Base-by-base conservation (phyloP, 2,888 invertebrate genomes). In the Watsonalla cultraria region DNA sequence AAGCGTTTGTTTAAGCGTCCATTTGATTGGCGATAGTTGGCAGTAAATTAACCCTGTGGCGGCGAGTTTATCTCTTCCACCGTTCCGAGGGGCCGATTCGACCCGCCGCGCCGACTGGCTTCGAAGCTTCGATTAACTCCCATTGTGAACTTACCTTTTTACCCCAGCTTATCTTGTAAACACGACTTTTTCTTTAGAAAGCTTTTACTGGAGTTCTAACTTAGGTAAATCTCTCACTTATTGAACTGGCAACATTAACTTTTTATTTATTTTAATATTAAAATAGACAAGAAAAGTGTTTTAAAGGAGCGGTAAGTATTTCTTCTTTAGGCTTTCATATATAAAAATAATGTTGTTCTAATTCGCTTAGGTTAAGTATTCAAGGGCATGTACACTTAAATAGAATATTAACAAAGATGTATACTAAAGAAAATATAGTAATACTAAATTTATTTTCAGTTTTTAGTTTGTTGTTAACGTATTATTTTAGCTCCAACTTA, bases 1-100 rank as follows among this genome's bases (percentile, higher is more conserved):
- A 56, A 58, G 60, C 24, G 24, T 56, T 62, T 60, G 57, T 57
- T 60, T 65, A 62, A 69, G 66, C 60, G 57, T 56, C 52, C 24
- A 24, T 56, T 50, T 53, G 59, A 59, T 45, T 56, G 58, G 61
- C 61, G 57, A 60, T 55, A 56, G 53, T 51, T 59, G 55, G 59
- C 66, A 70, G 72, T 82, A 80, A 80, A 83, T 80, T 79, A 80
- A 70, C 75, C 64, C 65, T 64, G 59, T 51, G 65, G 66, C 58
- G 59, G 73, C 74, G 74, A 81, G 72, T 82, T 82, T 83, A 82
- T 83, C 81, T 77, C 70, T 82, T 78, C 76, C 76, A 75, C 61
- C 58, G 68, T 68, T 74, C 62, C 68, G 60, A 67, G 66, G 68
- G 62, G 55, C 59, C 65, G 62, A 56, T 58, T 58, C 55, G 56